Conservation (phyloP, 2,888 invertebrate genomes). For the Cephalotes varians region DNA sequence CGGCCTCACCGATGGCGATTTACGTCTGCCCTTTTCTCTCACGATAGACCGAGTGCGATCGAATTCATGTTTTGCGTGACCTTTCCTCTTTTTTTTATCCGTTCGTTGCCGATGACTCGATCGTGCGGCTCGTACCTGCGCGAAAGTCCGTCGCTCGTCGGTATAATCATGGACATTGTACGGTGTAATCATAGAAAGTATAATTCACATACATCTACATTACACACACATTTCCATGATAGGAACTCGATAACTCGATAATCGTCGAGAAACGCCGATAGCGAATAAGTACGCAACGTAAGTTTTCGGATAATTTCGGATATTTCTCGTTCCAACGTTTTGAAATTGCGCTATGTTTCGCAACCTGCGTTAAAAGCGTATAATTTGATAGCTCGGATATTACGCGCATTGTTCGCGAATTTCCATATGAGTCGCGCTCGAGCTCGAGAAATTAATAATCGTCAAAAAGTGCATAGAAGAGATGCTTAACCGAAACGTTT, state of each 20-base stretch:
- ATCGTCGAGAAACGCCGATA: neutral
- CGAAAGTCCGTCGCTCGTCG: neutral
- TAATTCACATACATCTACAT: neutral
- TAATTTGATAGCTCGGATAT: slow-evolving; percentile 19
- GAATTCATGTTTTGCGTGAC: slow-evolving; percentile 32
- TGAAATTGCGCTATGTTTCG: neutral
- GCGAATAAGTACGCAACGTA: slow-evolving; percentile 16
- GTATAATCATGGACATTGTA: slow-evolving; percentile 29
- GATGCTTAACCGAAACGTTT: slow-evolving; percentile 50
- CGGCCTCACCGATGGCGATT: slow-evolving; percentile 59
- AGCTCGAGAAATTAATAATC: slow-evolving; percentile 61
- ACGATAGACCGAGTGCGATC: neutral
- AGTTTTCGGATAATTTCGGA: too few species aligned
- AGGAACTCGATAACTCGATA: slow-evolving; percentile 38
- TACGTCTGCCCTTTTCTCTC: neutral
- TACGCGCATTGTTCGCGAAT: slow-evolving; percentile 8
- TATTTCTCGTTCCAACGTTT: slow-evolving; percentile 50
- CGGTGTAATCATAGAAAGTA: slow-evolving; percentile 7
- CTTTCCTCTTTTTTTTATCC: neutral
- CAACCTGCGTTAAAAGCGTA: neutral
- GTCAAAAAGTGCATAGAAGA: slow-evolving; percentile 58
- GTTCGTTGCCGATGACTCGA: neutral
- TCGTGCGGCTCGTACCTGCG: neutral
- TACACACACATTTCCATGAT: neutral
- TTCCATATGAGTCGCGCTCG: slow-evolving; percentile 32